Evolutionary conservation across 2,888 invertebrate species (phyloP).

Genomic region (Lasioglossum figueresi): DNA sequence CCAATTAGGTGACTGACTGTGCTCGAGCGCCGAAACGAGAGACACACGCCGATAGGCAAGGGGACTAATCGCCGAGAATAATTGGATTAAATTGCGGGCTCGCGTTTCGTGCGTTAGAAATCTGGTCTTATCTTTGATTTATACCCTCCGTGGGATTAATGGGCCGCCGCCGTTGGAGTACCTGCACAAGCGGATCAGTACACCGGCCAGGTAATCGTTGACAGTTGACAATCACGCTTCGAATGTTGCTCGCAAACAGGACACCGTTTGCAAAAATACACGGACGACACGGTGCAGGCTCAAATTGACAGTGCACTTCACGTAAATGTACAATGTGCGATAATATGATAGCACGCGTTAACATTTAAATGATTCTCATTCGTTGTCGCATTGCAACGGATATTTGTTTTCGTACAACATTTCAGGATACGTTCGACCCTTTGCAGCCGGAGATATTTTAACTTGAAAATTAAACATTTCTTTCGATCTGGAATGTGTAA

Average conservation of each 20-base stretch:
- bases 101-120: conserved; percentile 53
- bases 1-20: conserved; percentile 66
- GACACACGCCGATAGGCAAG: conserved; percentile 60
- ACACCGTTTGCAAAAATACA: background rate
- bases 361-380: no score
- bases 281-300: no score
- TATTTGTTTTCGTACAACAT: no score
- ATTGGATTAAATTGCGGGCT: conserved; percentile 71
- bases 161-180: background rate
- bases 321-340: no score
- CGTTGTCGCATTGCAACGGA: no score
- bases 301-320: no score
- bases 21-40: conserved; percentile 55
- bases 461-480: no score
- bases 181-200: background rate
- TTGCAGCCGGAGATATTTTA: no score
- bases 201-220: background rate
- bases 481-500: no score
- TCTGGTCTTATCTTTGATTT: conserved; percentile 38
- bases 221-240: background rate
- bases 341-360: no score
- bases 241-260: background rate
- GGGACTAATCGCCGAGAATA: conserved; percentile 72
- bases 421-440: no score
- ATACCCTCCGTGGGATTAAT: background rate